phyloP scores from a whole-genome alignment of 2,797 vertebrate genomes.

The Semotilus atromaculatus region DNA sequence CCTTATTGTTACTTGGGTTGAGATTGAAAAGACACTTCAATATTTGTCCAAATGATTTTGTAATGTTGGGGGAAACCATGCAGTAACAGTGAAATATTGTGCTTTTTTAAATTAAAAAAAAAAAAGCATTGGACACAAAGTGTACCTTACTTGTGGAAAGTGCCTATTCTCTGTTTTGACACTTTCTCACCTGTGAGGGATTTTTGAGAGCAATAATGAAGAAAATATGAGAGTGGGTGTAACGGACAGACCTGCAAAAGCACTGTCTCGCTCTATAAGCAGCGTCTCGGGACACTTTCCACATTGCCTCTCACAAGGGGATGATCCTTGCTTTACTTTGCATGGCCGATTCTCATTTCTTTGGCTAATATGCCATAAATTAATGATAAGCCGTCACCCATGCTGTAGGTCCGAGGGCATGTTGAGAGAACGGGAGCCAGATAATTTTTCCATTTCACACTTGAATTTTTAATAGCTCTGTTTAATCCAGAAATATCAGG shows the following conservation, averaged over 20 bases:
- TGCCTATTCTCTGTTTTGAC: background rate
- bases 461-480: constrained; percentile 58
- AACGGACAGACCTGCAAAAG: background rate
- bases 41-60: no score
- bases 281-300: background rate
- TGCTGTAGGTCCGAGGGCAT: constrained; percentile 48
- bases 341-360: constrained; percentile 55
- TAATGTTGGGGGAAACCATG: background rate
- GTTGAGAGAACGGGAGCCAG: constrained; percentile 28
- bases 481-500: constrained; percentile 50
- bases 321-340: constrained; percentile 39
- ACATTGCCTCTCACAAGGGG: constrained; percentile 40
- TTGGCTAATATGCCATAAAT: constrained; percentile 61
- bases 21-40: background rate
- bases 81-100: background rate
- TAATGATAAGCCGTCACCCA: constrained; percentile 55
- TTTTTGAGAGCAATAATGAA: constrained; percentile 12
- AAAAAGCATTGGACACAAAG: background rate
- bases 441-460: constrained; percentile 60
- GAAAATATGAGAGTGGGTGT: constrained; percentile 2
- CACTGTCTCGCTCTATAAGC: constrained; percentile 7
- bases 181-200: background rate
- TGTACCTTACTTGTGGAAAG: background rate
- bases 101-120: no score
- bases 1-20: no score